These are phyloP conservation scores for Axis porcinus DNA, from an alignment of 2,113 vertebrate genomes.

Conservation along the genomic window DNA sequence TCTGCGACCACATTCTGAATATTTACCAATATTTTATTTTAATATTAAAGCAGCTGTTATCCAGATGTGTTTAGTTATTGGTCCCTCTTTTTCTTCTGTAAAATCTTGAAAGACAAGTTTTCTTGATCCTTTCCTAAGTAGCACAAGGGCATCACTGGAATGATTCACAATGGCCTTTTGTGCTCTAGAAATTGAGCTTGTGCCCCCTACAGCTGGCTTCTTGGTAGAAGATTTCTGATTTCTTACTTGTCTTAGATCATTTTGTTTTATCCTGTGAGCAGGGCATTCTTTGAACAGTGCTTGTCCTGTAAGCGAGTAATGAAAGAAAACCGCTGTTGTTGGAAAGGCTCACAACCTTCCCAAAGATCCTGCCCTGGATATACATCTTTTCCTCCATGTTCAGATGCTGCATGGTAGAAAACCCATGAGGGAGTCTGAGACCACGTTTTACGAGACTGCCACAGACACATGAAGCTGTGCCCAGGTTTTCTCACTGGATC, in stretches of 20 bases:
- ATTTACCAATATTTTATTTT: constrained; percentile 98
- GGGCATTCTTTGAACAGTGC: constrained; percentile 97
- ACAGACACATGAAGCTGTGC: constrained; percentile 99
- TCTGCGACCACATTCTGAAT: constrained; percentile 98
- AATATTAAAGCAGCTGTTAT: constrained; percentile 99
- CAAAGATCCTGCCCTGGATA: constrained; percentile 95
- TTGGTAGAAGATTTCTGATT: constrained; percentile 92
- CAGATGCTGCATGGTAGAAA: constrained; percentile 96
- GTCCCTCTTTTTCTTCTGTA: constrained; percentile 99
- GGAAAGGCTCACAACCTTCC: constrained; percentile 97
- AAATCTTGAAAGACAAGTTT: neutral
- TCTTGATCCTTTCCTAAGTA: constrained; percentile 90
- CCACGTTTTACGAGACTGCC: constrained; percentile 99
- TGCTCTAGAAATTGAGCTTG: constrained; percentile 86
- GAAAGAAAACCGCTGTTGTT: constrained; percentile 96
- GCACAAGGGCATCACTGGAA: constrained; percentile 97
- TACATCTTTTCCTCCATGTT: constrained; percentile 93
- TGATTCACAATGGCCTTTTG: constrained; percentile 98
- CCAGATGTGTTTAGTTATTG: constrained; percentile 99
- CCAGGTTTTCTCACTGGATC: constrained; percentile 93
- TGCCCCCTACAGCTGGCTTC: constrained; percentile 85
- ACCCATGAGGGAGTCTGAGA: constrained; percentile 97
- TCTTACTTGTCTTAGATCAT: constrained; percentile 92
- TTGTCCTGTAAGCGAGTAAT: constrained; percentile 99
- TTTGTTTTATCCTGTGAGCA: constrained; percentile 93